phyloP scores from a whole-genome alignment of 2,888 invertebrate species.

The Bursaphelenchus okinawaensis region DNA sequence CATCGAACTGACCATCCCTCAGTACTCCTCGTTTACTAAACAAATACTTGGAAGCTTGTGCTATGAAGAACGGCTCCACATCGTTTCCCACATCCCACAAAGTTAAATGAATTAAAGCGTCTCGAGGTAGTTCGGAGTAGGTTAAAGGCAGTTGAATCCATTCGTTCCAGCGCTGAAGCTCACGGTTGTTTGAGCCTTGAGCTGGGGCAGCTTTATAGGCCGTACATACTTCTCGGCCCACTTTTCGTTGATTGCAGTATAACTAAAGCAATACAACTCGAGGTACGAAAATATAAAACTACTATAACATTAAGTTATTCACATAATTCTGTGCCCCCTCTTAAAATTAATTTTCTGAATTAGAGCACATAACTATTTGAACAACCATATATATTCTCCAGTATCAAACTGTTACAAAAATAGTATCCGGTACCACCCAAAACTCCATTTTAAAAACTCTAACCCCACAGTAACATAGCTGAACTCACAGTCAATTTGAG shows the following conservation, averaged over 20 bases:
- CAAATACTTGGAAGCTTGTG: conserved; percentile 83
- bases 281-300: not conserved
- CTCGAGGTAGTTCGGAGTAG: conserved; percentile 48
- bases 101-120: conserved; percentile 47
- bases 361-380: too few species aligned
- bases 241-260: conserved; percentile 43
- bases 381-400: too few species aligned
- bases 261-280: conserved; percentile 32
- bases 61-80: conserved; percentile 66
- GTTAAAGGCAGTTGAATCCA: conserved; percentile 49
- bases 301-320: not conserved
- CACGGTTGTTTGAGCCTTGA: conserved; percentile 8
- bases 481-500: conserved; percentile 21
- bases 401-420: too few species aligned
- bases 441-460: too few species aligned
- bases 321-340: too few species aligned
- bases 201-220: conserved; percentile 33
- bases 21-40: conserved; percentile 91
- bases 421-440: too few species aligned
- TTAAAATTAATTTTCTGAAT: too few species aligned
- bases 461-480: too few species aligned
- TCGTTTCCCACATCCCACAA: conserved; percentile 39
- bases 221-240: conserved; percentile 46
- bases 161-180: conserved; percentile 47
- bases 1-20: conserved; percentile 73